These are phyloP conservation scores for Sussaba pulchella DNA, from an alignment of 2,888 invertebrate species.

Conservation along the genomic window DNA sequence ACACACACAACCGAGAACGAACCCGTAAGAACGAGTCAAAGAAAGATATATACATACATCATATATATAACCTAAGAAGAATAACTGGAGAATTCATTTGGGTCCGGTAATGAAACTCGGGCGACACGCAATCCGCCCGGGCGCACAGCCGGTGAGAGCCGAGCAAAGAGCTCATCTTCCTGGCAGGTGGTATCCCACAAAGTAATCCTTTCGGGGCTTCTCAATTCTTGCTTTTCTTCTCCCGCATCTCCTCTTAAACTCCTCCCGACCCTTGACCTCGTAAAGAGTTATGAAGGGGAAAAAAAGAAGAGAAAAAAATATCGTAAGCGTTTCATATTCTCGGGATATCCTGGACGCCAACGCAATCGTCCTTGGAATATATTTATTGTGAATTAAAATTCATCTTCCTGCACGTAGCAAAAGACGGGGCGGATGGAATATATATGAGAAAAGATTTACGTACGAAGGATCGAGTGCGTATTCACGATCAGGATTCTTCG, in stretches of 20 bases:
- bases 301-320: neutral
- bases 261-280: conserved; percentile 57
- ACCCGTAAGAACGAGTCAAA: conserved; percentile 24
- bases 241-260: conserved; percentile 42
- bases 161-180: conserved; percentile 55
- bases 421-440: neutral
- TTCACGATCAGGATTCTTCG: conserved; percentile 39
- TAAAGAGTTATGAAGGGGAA: conserved; percentile 45
- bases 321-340: conserved; percentile 8
- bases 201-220: conserved; percentile 41
- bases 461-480: conserved; percentile 31
- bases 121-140: conserved; percentile 73
- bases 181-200: conserved; percentile 63
- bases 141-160: conserved; percentile 38
- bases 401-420: neutral
- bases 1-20: conserved; percentile 56
- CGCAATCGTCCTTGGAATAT: conserved; percentile 64
- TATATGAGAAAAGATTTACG: conserved; percentile 31
- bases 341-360: conserved; percentile 60
- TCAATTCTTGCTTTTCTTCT: conserved; percentile 17
- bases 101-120: conserved; percentile 76
- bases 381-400: conserved; percentile 42
- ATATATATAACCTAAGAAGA: conserved; percentile 36
- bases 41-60: conserved; percentile 12
- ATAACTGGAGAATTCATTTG: conserved; percentile 74